These are phyloP conservation scores for Drosophila siamana DNA, from an alignment of 2,888 invertebrate species.

Conservation along the genomic window DNA sequence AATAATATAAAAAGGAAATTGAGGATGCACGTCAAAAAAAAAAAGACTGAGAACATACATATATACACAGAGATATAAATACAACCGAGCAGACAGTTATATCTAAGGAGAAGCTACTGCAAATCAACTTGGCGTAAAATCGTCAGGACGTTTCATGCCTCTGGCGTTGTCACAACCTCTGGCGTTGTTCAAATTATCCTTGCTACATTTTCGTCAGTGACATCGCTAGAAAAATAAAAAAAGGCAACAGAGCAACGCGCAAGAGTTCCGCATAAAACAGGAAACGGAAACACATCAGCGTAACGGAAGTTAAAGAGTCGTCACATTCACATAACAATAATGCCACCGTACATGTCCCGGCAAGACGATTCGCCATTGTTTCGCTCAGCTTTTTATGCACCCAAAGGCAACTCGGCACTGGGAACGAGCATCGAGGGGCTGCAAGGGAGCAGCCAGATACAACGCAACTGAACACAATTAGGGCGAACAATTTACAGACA, in stretches of 20 bases:
- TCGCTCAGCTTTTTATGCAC: constrained; percentile 47
- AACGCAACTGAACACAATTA: constrained; percentile 79
- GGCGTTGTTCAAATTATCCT: constrained; percentile 72
- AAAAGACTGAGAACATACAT: background rate
- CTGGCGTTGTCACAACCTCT: constrained; percentile 15
- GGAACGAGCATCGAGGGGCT: background rate
- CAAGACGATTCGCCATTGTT: constrained; percentile 59
- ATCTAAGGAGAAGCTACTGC: constrained; percentile 28
- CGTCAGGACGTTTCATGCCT: constrained; percentile 58
- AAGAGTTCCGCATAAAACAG: constrained; percentile 78
- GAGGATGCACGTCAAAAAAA: constrained; percentile 74
- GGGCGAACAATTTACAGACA: constrained; percentile 77
- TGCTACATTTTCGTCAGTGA: constrained; percentile 56
- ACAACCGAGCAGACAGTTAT: background rate
- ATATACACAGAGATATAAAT: background rate
- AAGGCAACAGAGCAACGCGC: constrained; percentile 41
- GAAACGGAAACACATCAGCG: constrained; percentile 85
- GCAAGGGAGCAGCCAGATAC: constrained; percentile 25
- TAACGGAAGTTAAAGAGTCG: constrained; percentile 84
- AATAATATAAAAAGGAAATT: constrained; percentile 86
- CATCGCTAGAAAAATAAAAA: constrained; percentile 26
- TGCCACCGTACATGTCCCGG: constrained; percentile 44
- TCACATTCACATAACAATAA: constrained; percentile 82
- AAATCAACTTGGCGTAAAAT: constrained; percentile 84
- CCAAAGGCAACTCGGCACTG: constrained; percentile 16